Percentiles rank a stretch among this genome's conserved stretches.
phyloP scores from a whole-genome alignment of 2,888 invertebrate genomes.

The Leistus spinibarbis region DNA sequence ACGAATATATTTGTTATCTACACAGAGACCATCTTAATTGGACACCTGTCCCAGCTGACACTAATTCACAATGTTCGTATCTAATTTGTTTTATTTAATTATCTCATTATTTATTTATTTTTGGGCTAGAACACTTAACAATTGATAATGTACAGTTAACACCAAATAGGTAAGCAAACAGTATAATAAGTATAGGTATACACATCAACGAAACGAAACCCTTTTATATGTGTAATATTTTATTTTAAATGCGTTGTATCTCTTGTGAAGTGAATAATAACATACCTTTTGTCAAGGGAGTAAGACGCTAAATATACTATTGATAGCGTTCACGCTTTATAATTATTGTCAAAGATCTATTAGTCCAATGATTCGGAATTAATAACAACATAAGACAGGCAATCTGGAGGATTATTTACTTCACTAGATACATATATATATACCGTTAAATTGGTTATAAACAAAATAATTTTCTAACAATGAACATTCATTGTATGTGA shows the following conservation, averaged over 20 bases:
- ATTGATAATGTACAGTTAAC: slow-evolving; percentile 30
- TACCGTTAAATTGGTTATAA: too few relatives aligned
- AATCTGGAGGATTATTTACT: not conserved
- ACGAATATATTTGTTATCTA: slow-evolving; percentile 14
- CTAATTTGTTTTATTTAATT: slow-evolving; percentile 6
- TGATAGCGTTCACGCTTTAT: too few relatives aligned
- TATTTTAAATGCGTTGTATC: too few relatives aligned
- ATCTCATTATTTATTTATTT: too few relatives aligned
- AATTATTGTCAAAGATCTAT: not conserved
- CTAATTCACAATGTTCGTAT: slow-evolving; percentile 44
- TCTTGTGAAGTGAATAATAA: not conserved
- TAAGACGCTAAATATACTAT: not conserved
- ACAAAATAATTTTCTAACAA: too few relatives aligned
- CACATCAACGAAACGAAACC: too few relatives aligned
- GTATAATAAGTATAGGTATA: too few relatives aligned
- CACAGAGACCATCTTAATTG: slow-evolving; percentile 42
- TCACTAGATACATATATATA: too few relatives aligned
- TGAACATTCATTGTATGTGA: slow-evolving; percentile 24
- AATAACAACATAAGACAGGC: not conserved
- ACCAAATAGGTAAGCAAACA: too few relatives aligned
- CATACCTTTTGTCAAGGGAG: not conserved
- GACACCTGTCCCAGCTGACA: slow-evolving; percentile 60
- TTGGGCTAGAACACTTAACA: slow-evolving; percentile 35
- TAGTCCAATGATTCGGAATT: not conserved
- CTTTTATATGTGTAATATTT: too few relatives aligned